phyloP scores from a whole-genome alignment of 2,113 vertebrate genomes.

The Rhynchopsitta pachyrhyncha region DNA sequence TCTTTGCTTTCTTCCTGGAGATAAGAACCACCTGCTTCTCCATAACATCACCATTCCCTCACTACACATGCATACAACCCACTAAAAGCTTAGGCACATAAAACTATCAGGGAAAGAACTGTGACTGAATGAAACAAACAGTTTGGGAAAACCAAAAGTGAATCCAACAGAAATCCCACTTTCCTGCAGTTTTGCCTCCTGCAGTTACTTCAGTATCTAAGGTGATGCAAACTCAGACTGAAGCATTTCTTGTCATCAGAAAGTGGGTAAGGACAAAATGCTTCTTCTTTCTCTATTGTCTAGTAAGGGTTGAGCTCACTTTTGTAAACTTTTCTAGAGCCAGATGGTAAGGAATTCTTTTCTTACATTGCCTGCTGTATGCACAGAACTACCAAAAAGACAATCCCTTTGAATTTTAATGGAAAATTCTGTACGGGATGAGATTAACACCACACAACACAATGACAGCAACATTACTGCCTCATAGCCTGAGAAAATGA shows the following conservation, averaged over 20 bases:
- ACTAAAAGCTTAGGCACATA: not conserved
- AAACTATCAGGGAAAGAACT: not conserved
- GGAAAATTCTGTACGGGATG: not conserved
- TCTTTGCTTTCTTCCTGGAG: not conserved
- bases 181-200: not conserved
- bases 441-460: not conserved
- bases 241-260: not conserved
- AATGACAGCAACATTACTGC: not conserved
- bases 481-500: not conserved
- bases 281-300: not conserved
- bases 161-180: not conserved
- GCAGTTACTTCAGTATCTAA: not conserved
- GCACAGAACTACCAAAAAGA: not conserved
- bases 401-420: not conserved
- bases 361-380: not conserved
- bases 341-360: not conserved
- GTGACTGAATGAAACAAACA: not conserved
- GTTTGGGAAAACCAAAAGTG: not conserved
- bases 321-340: not conserved
- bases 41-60: not conserved
- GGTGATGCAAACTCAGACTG: not conserved
- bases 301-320: not conserved
- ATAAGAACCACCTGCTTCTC: not conserved
- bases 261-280: not conserved
- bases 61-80: not conserved